Evolutionary conservation across 1,140 invertebrate genomes (phyloP).

Genomic region (Pteromalus puparum): DNA sequence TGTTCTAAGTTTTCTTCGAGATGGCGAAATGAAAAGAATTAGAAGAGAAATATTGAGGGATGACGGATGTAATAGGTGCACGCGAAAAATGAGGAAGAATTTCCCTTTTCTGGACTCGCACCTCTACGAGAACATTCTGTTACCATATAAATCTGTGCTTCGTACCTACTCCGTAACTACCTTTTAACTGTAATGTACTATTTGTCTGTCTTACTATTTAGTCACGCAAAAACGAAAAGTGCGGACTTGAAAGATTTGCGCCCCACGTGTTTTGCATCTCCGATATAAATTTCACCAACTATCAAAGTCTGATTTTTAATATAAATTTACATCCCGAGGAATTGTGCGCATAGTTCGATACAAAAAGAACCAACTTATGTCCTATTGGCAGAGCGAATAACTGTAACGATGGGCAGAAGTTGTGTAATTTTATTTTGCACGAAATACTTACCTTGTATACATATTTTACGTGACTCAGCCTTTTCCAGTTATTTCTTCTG

Average conservation of each 20-base stretch:
- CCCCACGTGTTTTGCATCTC: background rate
- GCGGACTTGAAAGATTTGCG: background rate
- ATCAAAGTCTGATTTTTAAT: background rate
- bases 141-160: slow-evolving; percentile 46
- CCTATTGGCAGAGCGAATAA: no score
- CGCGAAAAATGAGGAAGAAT: slow-evolving; percentile 17
- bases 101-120: background rate
- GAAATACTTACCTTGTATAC: no score
- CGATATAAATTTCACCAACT: background rate
- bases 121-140: slow-evolving; percentile 36
- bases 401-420: no score
- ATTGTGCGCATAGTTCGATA: no score
- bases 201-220: slow-evolving; percentile 12
- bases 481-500: background rate
- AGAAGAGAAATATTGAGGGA: background rate
- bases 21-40: background rate
- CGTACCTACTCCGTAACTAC: background rate
- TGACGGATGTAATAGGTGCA: slow-evolving; percentile 2
- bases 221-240: slow-evolving; percentile 1
- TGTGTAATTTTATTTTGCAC: no score
- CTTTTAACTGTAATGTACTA: background rate
- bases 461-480: slow-evolving; percentile 15
- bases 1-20: slow-evolving; percentile 19
- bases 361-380: no score
- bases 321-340: no score